Base-by-base conservation (phyloP, 92 coral and sea anemone species). In the Nematostella vectensis region DNA sequence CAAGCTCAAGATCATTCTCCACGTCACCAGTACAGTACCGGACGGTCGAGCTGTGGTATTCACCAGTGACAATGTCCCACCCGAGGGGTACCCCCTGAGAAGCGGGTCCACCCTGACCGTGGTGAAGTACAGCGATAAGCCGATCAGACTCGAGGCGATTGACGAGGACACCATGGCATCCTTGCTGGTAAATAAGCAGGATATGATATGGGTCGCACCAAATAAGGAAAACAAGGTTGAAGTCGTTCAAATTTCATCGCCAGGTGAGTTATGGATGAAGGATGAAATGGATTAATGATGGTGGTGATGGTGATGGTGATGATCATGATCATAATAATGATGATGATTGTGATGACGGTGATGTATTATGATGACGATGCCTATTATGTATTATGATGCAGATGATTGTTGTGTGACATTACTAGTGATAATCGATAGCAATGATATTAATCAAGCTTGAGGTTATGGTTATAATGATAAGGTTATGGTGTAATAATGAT, bases 51-150 rank as follows among this genome's bases (percentile, higher is more conserved):
- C 61, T 21, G 80, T 81, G 21, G 71, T 65, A 13, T 48, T 89
- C 31, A 75, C 97, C 2, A 81, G 68, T 52, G 97, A 89, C 78
- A 83, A 73, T 31, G 75, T 53, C 27, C 97, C 97, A 13, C 56
- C 78, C 27, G 81, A 74, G 15, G 97, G 97, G 2, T 70, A 73
- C 54, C 26, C 39, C 6, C 40, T 89, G 1, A 69, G 55, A 12
- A 63, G 83, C 0, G 58, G 61, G 3, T 55, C 79, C 39, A 70
- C 83, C 31, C 57, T 87, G 33, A 66, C 78, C 36, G 57, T 89
- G 21, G 68, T 62, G 29, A 89, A 85, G 63, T 51, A 65, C 10
- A 72, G 71, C 16, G 37, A 47, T 0, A 47, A 40, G 38, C 61
- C 91, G 0, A 67, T 89, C 11, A 68, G 58, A 27, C 81, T 81